phyloP scores from a whole-genome alignment of 2,888 invertebrate genomes.

The Calliphora vomitoria region DNA sequence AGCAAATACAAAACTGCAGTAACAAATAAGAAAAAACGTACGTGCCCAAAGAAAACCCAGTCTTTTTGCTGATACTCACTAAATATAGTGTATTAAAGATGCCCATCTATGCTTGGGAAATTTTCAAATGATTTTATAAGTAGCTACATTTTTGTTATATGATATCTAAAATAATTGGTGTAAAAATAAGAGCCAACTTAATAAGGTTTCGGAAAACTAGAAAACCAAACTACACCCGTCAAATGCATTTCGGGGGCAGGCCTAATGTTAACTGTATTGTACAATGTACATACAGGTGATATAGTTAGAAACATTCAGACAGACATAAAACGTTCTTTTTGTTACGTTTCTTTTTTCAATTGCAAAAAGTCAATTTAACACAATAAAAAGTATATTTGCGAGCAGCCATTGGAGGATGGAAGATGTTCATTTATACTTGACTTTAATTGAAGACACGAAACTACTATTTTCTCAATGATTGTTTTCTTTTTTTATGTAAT shows the following conservation, averaged over 20 bases:
- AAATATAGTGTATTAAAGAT: no score
- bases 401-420: not conserved
- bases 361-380: conserved; percentile 30
- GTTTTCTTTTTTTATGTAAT: not conserved
- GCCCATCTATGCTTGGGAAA: no score
- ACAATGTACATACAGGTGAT: no score
- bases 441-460: conserved; percentile 9
- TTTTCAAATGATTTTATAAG: no score
- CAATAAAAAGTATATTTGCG: not conserved
- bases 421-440: conserved; percentile 12
- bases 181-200: no score
- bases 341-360: conserved; percentile 40
- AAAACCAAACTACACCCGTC: no score
- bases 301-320: not conserved
- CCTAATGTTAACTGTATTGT: no score
- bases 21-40: conserved; percentile 34
- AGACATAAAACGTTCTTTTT: not conserved
- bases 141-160: no score
- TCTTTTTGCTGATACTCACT: not conserved
- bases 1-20: conserved; percentile 33
- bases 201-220: no score
- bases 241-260: no score
- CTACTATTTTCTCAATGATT: not conserved
- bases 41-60: conserved; percentile 35
- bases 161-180: no score